phyloP scores from a whole-genome alignment of 2,113 vertebrate species.

The Rhadina sibilatrix region DNA sequence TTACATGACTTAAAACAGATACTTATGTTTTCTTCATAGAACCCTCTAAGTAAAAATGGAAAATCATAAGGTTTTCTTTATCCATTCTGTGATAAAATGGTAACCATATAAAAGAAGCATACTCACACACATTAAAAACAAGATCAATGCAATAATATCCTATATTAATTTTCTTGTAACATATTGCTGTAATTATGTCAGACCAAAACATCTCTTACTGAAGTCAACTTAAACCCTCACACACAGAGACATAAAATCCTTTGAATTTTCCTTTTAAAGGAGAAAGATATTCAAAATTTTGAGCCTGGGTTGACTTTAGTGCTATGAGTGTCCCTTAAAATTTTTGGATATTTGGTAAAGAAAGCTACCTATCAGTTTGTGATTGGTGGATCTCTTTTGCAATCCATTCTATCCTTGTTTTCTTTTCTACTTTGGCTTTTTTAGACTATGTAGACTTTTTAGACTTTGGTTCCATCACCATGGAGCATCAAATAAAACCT shows the following conservation, averaged over 20 bases:
- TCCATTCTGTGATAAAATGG: background rate
- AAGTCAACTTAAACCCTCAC: background rate
- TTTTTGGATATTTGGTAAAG: background rate
- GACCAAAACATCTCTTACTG: background rate
- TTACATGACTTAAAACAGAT: slow-evolving; percentile 41
- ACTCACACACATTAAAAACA: background rate
- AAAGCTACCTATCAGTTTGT: background rate
- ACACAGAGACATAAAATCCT: background rate
- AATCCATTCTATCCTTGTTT: background rate
- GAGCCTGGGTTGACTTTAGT: background rate
- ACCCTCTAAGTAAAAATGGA: slow-evolving; percentile 32
- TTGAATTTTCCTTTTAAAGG: background rate
- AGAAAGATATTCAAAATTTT: background rate
- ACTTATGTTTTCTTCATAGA: slow-evolving; percentile 27
- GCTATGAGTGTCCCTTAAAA: background rate
- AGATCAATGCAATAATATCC: background rate
- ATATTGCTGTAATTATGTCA: background rate
- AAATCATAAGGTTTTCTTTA: background rate
- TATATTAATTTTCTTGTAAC: background rate
- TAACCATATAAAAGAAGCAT: slow-evolving; percentile 31
- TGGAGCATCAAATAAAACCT: background rate
- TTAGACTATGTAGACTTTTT: background rate
- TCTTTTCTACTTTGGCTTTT: background rate
- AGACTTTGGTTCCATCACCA: background rate
- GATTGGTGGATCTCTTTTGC: background rate